Percentiles rank a stretch among this genome's conserved stretches.
phyloP scores from a whole-genome alignment of 2,797 vertebrate genomes.

The Gymnocypris eckloni region DNA sequence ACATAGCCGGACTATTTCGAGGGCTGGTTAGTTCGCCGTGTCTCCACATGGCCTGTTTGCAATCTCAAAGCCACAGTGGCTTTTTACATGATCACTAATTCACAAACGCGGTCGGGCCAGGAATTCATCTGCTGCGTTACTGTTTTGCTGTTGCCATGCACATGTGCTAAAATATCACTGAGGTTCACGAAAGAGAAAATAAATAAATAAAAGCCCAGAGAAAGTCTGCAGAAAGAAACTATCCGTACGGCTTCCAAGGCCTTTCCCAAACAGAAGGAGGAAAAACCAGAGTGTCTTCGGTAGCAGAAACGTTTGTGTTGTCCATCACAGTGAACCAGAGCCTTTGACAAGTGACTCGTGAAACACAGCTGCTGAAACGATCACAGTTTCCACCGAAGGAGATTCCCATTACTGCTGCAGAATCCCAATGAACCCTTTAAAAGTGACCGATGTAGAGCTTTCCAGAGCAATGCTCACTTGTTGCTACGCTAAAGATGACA shows the following conservation, averaged over 20 bases:
- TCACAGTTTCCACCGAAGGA: constrained; percentile 74
- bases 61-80: constrained; percentile 83
- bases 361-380: constrained; percentile 70
- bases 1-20: constrained; percentile 84
- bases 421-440: constrained; percentile 2
- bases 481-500: background rate
- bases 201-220: constrained; percentile 66
- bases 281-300: constrained; percentile 76
- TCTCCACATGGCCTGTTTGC: constrained; percentile 84
- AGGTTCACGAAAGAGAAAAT: constrained; percentile 59
- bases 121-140: constrained; percentile 81
- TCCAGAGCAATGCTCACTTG: background rate
- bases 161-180: constrained; percentile 82
- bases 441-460: background rate
- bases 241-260: constrained; percentile 71
- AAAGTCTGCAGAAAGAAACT: constrained; percentile 69
- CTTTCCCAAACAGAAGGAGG: constrained; percentile 70
- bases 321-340: constrained; percentile 74
- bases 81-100: constrained; percentile 89
- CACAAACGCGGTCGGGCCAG: constrained; percentile 82
- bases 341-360: constrained; percentile 71
- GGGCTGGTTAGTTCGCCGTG: constrained; percentile 81
- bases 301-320: constrained; percentile 69
- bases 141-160: constrained; percentile 86
- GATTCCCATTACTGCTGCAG: constrained; percentile 35